Base-by-base conservation (phyloP, 2,888 invertebrate genomes). In the Chironomus tentans region DNA sequence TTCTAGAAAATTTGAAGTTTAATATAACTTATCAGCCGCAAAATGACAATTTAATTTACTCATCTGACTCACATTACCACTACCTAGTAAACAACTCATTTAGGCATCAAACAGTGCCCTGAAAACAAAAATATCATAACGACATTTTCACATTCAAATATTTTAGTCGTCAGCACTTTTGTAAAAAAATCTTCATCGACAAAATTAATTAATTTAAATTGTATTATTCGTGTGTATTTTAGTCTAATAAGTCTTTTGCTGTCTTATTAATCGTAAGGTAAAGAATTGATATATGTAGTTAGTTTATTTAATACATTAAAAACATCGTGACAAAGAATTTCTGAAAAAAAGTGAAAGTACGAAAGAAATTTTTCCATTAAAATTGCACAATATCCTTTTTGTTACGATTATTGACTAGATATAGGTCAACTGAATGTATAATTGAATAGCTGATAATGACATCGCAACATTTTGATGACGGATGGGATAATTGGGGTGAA, bases 401-500 rank as follows among this genome's bases (percentile, higher is more conserved):
- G 61, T 46, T 38, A 62, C n/a, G 28, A 48, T 70, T 56, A 56
- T 56, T 70, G n/a, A 28, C 4, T 28, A 38, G 38, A 38, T 38
- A 38, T n/a, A 71, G 68, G 46, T 28, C 68, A 68, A 46, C 46
- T 68, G 68, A 68, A 68, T 68, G 68, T 68, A n/a, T 68, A 65
- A 24, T 21, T 22, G 21, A 65, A 65, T 24, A 21, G 12, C 22
- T 68, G 65, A 18, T 22, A n/a, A 74, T 76, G 76, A 77, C 77
- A 56, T 77, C 77, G 71, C 76, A 77, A 74, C 61, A 70, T 18
- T 76, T 62, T 38, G 68, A 38, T 15, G 77, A 78, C 10, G 76
- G 74, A 10, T 78, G 78, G 78, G 77, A 72, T 13, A 77, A 77
- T 73, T 77, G 77, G 77, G 68, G 77, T 13, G 65, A 24, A 10